Conservation (phyloP, 2,113 vertebrate genomes). For the Xenopus borealis region DNA sequence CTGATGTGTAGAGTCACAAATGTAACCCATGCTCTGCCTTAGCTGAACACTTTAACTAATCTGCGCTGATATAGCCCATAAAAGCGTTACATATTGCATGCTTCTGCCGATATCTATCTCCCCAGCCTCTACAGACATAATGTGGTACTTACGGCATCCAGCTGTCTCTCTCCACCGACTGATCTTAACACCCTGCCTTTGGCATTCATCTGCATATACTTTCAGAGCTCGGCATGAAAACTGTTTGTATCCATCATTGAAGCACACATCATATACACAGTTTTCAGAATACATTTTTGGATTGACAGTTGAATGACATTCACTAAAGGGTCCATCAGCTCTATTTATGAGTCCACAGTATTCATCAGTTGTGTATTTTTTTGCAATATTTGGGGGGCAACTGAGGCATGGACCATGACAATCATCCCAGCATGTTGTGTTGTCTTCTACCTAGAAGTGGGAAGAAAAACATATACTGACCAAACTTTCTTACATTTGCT, state of each 20-base stretch:
- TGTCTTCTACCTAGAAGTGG: slow-evolving; percentile 35
- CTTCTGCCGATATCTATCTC: too few relatives aligned
- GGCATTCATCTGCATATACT: slow-evolving; percentile 52
- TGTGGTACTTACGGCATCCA: slow-evolving; percentile 57
- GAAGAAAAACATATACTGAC: background rate
- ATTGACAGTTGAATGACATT: slow-evolving; percentile 48
- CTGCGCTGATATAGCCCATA: too few relatives aligned
- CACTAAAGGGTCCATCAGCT: slow-evolving; percentile 46
- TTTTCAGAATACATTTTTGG: slow-evolving; percentile 50
- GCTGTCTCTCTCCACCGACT: slow-evolving; percentile 54
- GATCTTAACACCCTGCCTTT: slow-evolving; percentile 39
- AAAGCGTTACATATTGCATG: too few relatives aligned
- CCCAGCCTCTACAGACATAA: too few relatives aligned
- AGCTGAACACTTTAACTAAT: too few relatives aligned
- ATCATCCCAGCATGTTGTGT: slow-evolving; percentile 66
- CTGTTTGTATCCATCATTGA: slow-evolving; percentile 38
- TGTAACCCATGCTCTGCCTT: too few relatives aligned
- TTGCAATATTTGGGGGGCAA: slow-evolving; percentile 51
- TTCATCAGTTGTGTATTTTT: slow-evolving; percentile 40
- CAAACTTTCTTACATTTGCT: background rate
- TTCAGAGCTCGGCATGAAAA: slow-evolving; percentile 51
- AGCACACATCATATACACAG: slow-evolving; percentile 57
- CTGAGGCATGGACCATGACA: slow-evolving; percentile 60
- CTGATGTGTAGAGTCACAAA: too few relatives aligned
- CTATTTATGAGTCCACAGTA: slow-evolving; percentile 64